Evolutionary conservation across 2,888 invertebrate genomes (phyloP), one percentile per base, ranked within the genome.

Genomic region (Pogonocherus hispidulus): DNA sequence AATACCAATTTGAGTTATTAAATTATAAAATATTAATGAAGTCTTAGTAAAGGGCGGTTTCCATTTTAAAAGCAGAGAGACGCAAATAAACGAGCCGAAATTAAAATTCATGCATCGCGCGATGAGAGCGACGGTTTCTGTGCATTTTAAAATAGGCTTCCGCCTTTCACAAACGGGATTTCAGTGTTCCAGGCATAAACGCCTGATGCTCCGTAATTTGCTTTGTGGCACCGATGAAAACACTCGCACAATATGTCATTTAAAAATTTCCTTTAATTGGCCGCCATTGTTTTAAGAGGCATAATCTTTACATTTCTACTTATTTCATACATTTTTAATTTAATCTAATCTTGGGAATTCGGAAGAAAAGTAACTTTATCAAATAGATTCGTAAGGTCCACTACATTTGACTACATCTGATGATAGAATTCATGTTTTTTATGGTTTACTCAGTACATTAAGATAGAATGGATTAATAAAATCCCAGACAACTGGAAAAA

Each of bases 31-130:
- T 77, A 77, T 76, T 77, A 76, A 78, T 73, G 76, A 76, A 77
- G 75, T 72, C 72, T 73, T 69, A 74, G 71, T 74, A 72, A 76
- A 75, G 76, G 76, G 74, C 74, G 77, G 77, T 78, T 78, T 78
- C 74, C 78, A 66, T 74, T 76, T 74, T 73, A 70, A 76, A 75
- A 67, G 77, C 71, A 63, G 55, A 73, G 71, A 71, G 72, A 65
- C 70, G 71, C 70, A 76, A 76, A 78, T 76, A 75, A 78, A 77
- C 75, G 76, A 77, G 70, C 66, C 56, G 59, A 70, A 80, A 82
- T 82, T 82, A 82, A 82, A 82, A 82, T 82, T 82, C 81, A 76
- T 76, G 73, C 71, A 72, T 73, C 71, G 73, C 75, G 64, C 71
- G 74, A 76, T 11, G 56, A 44, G 57, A 75, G 66, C 72, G 76